These are phyloP conservation scores for Zophobas morio DNA, from an alignment of 1,140 invertebrate genomes.

Conservation along the genomic window DNA sequence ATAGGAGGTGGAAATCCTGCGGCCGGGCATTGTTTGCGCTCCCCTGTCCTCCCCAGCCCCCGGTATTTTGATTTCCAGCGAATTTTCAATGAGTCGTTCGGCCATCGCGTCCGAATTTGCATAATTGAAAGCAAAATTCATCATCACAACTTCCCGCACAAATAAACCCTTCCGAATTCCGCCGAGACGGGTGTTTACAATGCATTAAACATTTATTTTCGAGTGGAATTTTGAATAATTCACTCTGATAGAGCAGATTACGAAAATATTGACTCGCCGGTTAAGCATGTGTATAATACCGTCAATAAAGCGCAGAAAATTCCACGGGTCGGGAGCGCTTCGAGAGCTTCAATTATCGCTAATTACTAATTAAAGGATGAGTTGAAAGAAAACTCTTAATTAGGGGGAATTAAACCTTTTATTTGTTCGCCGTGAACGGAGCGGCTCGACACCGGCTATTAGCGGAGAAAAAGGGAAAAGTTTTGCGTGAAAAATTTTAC, in stretches of 20 bases:
- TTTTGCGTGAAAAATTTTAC: background rate
- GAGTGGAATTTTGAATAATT: background rate
- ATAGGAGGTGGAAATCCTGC: too few species aligned
- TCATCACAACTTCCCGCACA: background rate
- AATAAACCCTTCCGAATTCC: conserved; percentile 1
- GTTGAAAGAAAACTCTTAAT: conserved; percentile 1
- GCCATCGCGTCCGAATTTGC: background rate
- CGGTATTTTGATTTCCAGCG: too few species aligned
- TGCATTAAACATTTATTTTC: conserved; percentile 4
- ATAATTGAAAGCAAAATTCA: conserved; percentile 12
- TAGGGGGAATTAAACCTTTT: background rate
- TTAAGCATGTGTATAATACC: background rate
- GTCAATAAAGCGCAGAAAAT: background rate
- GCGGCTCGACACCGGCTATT: background rate
- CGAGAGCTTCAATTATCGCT: background rate
- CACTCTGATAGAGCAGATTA: background rate
- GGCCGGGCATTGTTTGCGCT: too few species aligned
- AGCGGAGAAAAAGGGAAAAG: background rate
- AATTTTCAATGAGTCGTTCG: background rate
- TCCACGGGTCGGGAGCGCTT: background rate
- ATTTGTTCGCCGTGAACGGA: background rate
- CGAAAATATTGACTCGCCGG: background rate
- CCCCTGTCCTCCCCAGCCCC: too few species aligned
- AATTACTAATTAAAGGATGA: background rate
- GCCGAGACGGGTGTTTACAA: background rate